Evolutionary conservation across 2,888 invertebrate genomes (phyloP), one percentile per base, ranked within the genome.

Genomic region (Trilocha varians): DNA sequence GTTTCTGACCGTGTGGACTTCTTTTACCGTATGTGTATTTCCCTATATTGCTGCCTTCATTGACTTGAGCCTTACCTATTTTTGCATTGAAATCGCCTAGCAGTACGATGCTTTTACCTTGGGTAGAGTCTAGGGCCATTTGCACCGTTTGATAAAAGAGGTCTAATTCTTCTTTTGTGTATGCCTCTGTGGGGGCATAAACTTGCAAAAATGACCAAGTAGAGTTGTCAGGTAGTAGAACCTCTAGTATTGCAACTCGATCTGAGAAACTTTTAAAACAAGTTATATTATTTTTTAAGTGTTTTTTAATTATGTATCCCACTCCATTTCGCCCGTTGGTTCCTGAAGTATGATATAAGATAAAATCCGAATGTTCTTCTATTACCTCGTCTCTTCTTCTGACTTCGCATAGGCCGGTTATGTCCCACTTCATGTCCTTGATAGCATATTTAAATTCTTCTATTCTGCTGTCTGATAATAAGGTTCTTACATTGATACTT

Each of bases 371-470:
- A 39, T 46, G 16, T 34, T 45, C 46, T 39, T 46, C 46, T 25
- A 50, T 46, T 13, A n/a, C 36, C 34, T 48, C 43, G 4, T 34
- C 38, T 36, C 8, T 5, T 39, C 48, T 40, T 36, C 48, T 45
- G 1, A 37, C 25, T 40, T 48, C 48, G 17, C 47, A 34, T 15
- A 48, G 33, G 1, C 50, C 50, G 11, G 47, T 41, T 8, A 48
- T 46, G 13, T 48, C 45, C 44, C 41, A 48, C 16, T 46, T 45
- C 11, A 46, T 18, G n/a, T n/a, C n/a, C n/a, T n/a, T n/a, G n/a
- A n/a, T 34, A 2, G 36, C 42, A 13, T 39, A 25, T 14, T n/a
- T 34, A 11, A 42, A 18, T 40, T 42, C 42, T 37, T 13, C 8
- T 13, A 44, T 8, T 18, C 39, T 38, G 5, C 33, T 18, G 11